Evolutionary conservation across 2,888 invertebrate species (phyloP), one percentile per base, ranked within the genome.

Genomic region (Chesias legatella): DNA sequence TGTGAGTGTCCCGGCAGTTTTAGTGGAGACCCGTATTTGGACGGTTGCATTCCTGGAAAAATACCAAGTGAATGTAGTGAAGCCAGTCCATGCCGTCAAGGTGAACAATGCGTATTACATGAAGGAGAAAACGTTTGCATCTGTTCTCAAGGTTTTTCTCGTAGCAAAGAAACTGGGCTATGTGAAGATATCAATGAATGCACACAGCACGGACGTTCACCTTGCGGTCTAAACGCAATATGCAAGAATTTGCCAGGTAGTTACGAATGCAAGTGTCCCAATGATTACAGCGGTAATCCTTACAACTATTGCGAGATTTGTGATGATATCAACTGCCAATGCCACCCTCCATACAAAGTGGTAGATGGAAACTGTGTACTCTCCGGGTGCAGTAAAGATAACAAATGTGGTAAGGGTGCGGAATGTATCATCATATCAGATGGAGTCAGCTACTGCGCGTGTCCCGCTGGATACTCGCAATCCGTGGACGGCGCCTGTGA

Each of bases 241-340:
- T 98, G 97, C 67, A 96, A 95, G 73, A 98, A 98, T 80, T 83
- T 97, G 33, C 97, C 97, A 0, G 97, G 97, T 30, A 96, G 96
- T 67, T 98, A 97, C 68, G 96, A 96, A 78, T 98, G 97, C 60
- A 94, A 95, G 63, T 98, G 97, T 64, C 94, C 96, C 0, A 89
- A 92, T 17, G 96, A 95, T 21, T 96, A 94, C 69, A 95, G 94
- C 65, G 97, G 97, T 28, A 97, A 97, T 79, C 96, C 97, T 0
- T 97, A 96, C 68, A 91, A 93, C 8, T 89, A 93, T 54, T 97
- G 97, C 70, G 94, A 95, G 83, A 92, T 95, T 72, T 96, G 96
- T 69, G 93, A 91, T 69, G 93, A 93, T 49, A 91, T 94, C 28
- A 94, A 93, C 64, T 97, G 97, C 63, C 94, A 95, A 65, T 97